Base-by-base conservation (phyloP, 1,140 invertebrate species). In the Drosophila micromelanica region DNA sequence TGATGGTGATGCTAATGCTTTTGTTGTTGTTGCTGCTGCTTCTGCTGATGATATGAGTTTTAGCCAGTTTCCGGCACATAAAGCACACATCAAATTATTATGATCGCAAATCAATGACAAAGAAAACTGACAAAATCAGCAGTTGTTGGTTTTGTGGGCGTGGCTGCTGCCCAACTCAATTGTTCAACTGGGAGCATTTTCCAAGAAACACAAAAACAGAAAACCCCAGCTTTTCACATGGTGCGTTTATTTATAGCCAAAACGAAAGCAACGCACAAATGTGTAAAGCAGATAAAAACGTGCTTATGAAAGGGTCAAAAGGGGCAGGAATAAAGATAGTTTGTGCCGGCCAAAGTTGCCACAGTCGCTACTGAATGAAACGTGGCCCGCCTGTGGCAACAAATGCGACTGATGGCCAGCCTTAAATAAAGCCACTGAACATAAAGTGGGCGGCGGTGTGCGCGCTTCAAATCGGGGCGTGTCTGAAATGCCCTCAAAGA, bases 111-210 rank as follows among this genome's bases (percentile, higher is more conserved):
- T 86, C 81, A 87, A 86, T 86, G 81, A 72, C 74, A 78, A 80
- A 86, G 81, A 86, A 86, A 86, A 86, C 82, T 73, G 82, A 87
- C 82, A 81, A 78, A 78, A 86, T 86, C 81, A 87, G 81, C 81
- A 87, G 35, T 46, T 68, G 43, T 45, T 61, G 3, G 35, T 35
- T 17, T 17, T 15, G 42, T 15, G 42, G 42, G 42, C 27, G 48
- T 7, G 12, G 23, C 23, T 49, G 12, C 2, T 49, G 27, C 11
- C 45, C 11, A 1, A 46, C 48, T 7, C 48, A 49, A 72, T 73
- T 67, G 76, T 71, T 45, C 23, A 49, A 60, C 32, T 37, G 12
- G n/a, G 20, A 51, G 46, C 20, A 5, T 48, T 45, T 17, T n/a
- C 15, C 42, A 11, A 42, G 45, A 23, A 48, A 37, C 6, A 32